Percentiles rank a stretch among this genome's conserved stretches.
Evolutionary conservation across 2,888 invertebrate genomes (phyloP).

Genomic region (Timandra comae): DNA sequence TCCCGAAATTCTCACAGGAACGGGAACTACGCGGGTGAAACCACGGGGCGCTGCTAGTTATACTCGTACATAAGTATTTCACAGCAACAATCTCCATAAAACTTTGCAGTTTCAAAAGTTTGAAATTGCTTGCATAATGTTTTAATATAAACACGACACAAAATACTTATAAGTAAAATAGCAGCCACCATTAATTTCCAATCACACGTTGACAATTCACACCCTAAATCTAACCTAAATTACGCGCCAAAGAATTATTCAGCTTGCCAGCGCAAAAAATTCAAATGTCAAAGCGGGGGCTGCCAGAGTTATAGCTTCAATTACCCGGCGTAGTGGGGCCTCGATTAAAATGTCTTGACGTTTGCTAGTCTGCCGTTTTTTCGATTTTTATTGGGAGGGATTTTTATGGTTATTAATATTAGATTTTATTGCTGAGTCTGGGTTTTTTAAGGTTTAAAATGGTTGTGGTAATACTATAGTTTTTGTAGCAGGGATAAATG

Average conservation of each 20-base stretch:
- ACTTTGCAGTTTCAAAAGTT: too few species aligned
- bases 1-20: too few species aligned
- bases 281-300: conserved; percentile 73
- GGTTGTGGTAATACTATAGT: too few species aligned
- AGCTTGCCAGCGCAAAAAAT: conserved; percentile 57
- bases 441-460: conserved; percentile 1
- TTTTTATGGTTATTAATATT: conserved; percentile 34
- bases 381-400: conserved; percentile 35
- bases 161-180: too few species aligned
- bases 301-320: conserved; percentile 72
- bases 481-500: too few species aligned
- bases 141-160: conserved; percentile 2
- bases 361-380: conserved; percentile 49
- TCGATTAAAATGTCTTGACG: conserved; percentile 71
- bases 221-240: conserved; percentile 47
- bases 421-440: neutral
- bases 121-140: too few species aligned
- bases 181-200: conserved; percentile 14
- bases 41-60: too few species aligned
- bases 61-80: too few species aligned
- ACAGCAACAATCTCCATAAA: too few species aligned
- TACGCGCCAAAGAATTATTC: conserved; percentile 52
- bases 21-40: too few species aligned
- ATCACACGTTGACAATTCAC: conserved; percentile 34
- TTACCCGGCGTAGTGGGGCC: conserved; percentile 49